Base-by-base conservation (phyloP, 2,888 invertebrate genomes). In the Agrochola litura region DNA sequence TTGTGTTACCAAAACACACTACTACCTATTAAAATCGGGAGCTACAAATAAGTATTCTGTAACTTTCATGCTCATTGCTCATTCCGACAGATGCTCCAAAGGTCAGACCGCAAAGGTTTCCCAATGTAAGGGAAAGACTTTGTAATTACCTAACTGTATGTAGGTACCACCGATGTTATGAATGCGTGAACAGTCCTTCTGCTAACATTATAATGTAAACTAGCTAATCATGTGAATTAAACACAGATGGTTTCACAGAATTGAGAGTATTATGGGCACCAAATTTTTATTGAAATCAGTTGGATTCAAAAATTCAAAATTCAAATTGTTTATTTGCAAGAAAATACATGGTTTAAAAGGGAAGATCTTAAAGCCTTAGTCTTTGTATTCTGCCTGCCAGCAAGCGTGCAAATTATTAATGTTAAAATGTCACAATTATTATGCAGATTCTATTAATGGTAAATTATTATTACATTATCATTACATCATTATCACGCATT, bases 91-190 rank as follows among this genome's bases (percentile, higher is more conserved):
- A n/a, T 66, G 75, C 56, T 70, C 54, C 30, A 30, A 69, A 81
- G 69, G 65, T 70, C 65, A 65, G 69, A 80, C 69, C 75, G 30
- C 69, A 81, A 75, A 66, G 56, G 61, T 60, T 41, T 10, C 60
- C 56, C 25, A 37, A 68, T 52, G 19, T 6, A 37, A 52, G 14
- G 54, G 49, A 61, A 63, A 69, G 37, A 56, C 67, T 68, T 64
- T 73, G 52, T 81, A 54, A 79, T 74, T 60, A 65, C 58, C 37
- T 65, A 54, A 65, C 37, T 70, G 30, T 46, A 77, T 46, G 56
- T n/a, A n/a, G n/a, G n/a, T 68, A 67, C 46, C 19, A 54, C 14
- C 6, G 6, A 43, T 43, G 49, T 79, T 79, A 79, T 19, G 25
- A 54, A 65, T 74, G 54, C 65, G 66, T 66, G 69, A 41, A 25